A percentile compares a stretch with the other conserved stretches of the same genome.
These are phyloP conservation scores for Calyptomena viridis DNA, from an alignment of 2,113 vertebrate species.

Conservation along the genomic window DNA sequence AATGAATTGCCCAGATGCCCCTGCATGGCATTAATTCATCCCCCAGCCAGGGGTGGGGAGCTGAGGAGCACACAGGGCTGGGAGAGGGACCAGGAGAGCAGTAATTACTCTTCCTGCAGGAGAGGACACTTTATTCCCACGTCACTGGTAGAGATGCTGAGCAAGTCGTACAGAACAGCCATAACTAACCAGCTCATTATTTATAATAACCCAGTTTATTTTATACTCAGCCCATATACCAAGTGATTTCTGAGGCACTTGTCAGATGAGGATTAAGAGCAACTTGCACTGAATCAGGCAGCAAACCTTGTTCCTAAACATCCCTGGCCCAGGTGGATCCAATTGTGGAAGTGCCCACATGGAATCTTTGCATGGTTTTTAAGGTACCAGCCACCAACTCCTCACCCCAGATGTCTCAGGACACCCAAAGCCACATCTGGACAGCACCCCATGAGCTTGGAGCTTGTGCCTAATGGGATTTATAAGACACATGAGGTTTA, in stretches of 20 bases:
- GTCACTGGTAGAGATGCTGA: not conserved
- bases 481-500: accelerated
- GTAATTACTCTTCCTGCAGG: not conserved
- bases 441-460: not conserved
- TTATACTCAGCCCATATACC: not conserved
- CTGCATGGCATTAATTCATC: not conserved
- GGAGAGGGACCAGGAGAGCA: not conserved
- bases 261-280: not conserved
- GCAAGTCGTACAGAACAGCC: not conserved
- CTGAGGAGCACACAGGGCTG: not conserved
- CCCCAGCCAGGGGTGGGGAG: not conserved
- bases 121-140: not conserved
- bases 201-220: conserved; percentile 3
- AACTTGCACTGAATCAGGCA: not conserved
- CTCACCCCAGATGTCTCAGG: not conserved
- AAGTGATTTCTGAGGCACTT: not conserved
- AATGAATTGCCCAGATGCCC: not conserved
- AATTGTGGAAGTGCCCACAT: not conserved
- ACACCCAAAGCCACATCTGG: not conserved
- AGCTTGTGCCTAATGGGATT: not conserved
- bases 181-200: conserved; percentile 10
- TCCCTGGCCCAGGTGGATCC: not conserved
- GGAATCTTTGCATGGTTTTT: not conserved
- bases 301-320: not conserved
- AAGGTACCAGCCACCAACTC: not conserved